Percentiles rank a stretch among this genome's conserved stretches.
Conservation (phyloP, 1,140 invertebrate species). For the Heterodera carotae region DNA sequence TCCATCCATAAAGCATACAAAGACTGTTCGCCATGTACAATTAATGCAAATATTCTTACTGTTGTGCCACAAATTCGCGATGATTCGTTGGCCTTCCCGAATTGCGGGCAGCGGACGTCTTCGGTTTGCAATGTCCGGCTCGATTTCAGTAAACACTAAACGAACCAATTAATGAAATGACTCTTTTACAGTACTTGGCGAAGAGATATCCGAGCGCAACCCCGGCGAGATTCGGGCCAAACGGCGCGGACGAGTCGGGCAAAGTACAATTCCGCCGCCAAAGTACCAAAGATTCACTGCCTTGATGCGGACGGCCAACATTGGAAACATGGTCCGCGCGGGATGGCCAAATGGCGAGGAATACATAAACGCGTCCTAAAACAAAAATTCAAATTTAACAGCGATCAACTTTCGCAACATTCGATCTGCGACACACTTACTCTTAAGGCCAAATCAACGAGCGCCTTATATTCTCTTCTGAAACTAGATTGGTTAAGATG, state of each 20-base stretch:
- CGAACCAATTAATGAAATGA: no score
- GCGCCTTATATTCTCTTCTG: not conserved
- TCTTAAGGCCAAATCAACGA: not conserved
- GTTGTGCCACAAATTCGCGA: not conserved
- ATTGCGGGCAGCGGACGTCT: not conserved
- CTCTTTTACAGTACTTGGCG: not conserved
- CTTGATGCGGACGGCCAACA: not conserved
- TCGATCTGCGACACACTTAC: no score
- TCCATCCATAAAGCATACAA: no score
- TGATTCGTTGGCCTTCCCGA: not conserved
- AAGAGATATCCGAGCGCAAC: not conserved
- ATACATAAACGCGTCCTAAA: not conserved
- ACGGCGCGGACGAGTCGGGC: not conserved
- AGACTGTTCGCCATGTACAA: not conserved
- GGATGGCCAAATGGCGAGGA: not conserved
- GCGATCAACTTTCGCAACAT: no score
- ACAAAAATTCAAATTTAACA: no score
- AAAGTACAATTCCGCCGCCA: not conserved
- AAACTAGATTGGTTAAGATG: not conserved
- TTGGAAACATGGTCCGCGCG: not conserved
- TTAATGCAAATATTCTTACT: not conserved
- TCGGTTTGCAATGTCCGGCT: not conserved
- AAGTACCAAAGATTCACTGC: not conserved
- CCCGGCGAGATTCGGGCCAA: not conserved
- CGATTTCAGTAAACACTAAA: not conserved